Conservation (phyloP, 2,888 invertebrate species). For the Zygogramma bicolorata region DNA sequence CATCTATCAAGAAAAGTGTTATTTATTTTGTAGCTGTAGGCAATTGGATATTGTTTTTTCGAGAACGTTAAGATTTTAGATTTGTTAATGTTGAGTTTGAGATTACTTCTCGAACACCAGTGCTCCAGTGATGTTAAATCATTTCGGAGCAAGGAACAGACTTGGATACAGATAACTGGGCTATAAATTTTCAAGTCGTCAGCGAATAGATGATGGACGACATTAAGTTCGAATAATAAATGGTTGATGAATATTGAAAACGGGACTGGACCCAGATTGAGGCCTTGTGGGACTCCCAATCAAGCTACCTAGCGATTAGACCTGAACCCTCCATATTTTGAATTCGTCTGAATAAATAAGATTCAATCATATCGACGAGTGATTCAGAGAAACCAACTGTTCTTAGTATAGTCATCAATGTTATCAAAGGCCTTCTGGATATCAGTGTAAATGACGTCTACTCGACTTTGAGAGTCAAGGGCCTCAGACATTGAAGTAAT, state of each 20-base stretch:
- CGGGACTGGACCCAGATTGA: neutral
- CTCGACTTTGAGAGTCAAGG: neutral
- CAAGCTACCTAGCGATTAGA: neutral
- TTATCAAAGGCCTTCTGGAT: slow-evolving; percentile 14
- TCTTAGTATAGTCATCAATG: neutral
- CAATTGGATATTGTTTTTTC: neutral
- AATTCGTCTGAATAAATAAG: neutral
- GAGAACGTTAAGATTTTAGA: neutral
- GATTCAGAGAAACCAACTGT: neutral
- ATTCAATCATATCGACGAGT: neutral
- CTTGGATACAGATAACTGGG: neutral
- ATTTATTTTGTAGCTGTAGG: neutral
- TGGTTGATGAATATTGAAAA: neutral
- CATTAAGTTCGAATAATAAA: neutral
- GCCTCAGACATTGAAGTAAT: neutral
- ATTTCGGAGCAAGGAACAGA: neutral
- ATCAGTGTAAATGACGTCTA: slow-evolving; percentile 11
- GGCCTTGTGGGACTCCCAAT: neutral
- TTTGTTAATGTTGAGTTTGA: neutral
- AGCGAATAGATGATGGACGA: neutral
- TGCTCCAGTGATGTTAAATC: neutral
- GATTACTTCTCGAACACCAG: neutral
- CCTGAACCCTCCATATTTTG: neutral
- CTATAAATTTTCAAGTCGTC: neutral
- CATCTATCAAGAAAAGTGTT: neutral